Base-by-base conservation (phyloP, 1,140 invertebrate species). In the Dryas iulia region DNA sequence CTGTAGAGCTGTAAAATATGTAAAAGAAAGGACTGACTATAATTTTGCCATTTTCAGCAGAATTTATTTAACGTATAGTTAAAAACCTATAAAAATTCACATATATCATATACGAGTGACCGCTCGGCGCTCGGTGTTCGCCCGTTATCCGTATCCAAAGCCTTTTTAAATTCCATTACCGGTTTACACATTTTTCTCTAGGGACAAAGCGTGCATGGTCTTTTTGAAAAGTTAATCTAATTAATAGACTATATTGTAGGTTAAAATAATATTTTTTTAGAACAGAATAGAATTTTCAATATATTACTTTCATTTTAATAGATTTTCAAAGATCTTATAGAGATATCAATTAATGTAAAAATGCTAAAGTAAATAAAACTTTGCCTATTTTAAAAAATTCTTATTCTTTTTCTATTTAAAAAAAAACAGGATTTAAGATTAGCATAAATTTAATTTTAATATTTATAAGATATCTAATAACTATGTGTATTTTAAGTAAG, bases 81-180 rank as follows among this genome's bases (percentile, higher is more conserved):
- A 81, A 83, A 81, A 73, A 78, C 69, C 66, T 83, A 77, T 82
- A 87, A 83, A 86, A 84, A 81, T 68, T 76, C 77, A 59, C 84
- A 82, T 87, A 83, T 69, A 87, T 87, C 83, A 84, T 82, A 67
- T 75, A 81, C 83, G 82, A 81, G 65, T 84, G 82, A 85, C 79
- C 84, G 79, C 78, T 59, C 76, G 68, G 65, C 70, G 77, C 69
- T 66, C 64, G 69, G 65, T 59, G 73, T 28, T 57, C 66, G 69
- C 66, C 59, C 54, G 59, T 69, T 69, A 61, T 69, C 24, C 57
- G 39, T 67, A 57, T 68, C 59, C 57, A 60, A 66, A 60, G 75
- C 70, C 74, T 74, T 71, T 81, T 79, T 65, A 78, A 77, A 78
- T 77, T 77, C 78, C 76, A 80, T 83, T 81, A 83, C 74, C 67